Conservation (phyloP, 2,797 vertebrate species). For the Chelonia mydas region DNA sequence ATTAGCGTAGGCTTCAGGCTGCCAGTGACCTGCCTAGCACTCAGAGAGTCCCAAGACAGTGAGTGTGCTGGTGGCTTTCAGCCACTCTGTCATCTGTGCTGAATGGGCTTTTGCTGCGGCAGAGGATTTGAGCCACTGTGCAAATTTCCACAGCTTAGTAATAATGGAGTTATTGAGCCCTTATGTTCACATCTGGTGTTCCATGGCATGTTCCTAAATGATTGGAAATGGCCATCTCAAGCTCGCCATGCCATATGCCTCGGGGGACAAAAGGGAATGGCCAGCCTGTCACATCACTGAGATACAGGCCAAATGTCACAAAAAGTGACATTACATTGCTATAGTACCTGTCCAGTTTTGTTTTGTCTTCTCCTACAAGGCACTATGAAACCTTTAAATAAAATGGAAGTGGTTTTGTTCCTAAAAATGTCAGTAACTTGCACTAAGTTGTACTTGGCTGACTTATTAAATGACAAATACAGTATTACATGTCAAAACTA, state of each 20-base stretch:
- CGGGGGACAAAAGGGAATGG: neutral
- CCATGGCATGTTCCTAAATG: neutral
- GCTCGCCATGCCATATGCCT: neutral
- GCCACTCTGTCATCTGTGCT: neutral
- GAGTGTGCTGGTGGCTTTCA: neutral
- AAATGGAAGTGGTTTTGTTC: neutral
- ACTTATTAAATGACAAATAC: neutral
- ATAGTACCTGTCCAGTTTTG: neutral
- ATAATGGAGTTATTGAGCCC: neutral
- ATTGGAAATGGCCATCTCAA: neutral
- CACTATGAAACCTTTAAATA: neutral
- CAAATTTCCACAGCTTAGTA: neutral
- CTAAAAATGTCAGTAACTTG: neutral
- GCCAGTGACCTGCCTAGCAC: neutral
- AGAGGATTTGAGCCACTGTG: neutral
- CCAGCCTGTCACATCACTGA: neutral
- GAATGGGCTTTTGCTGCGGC: neutral
- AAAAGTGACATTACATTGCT: neutral
- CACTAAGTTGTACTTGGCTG: constrained; percentile 7
- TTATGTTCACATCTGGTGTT: neutral
- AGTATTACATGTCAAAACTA: neutral
- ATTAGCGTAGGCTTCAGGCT: neutral
- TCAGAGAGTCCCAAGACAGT: neutral
- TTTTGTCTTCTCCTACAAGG: neutral
- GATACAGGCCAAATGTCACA: neutral